These are phyloP conservation scores for Yponomeuta cagnagella DNA, from an alignment of 2,888 invertebrate species.

Conservation along the genomic window DNA sequence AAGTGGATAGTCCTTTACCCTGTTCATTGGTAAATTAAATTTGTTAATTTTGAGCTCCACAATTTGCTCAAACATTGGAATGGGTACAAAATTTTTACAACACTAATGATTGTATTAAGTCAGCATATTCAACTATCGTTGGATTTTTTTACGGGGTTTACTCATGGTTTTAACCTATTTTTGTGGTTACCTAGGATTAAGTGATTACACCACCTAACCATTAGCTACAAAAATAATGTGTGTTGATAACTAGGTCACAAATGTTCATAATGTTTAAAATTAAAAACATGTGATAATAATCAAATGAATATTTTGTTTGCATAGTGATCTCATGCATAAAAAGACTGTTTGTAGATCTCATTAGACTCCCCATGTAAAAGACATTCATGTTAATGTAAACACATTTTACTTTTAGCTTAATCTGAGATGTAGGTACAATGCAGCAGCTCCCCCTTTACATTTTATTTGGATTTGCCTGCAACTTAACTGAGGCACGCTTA, in stretches of 20 bases:
- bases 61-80: conserved; percentile 49
- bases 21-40: conserved; percentile 2
- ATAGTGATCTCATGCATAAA: background rate
- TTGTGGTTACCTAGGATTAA: conserved; percentile 49
- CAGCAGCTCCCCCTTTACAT: too few relatives aligned
- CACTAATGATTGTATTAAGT: conserved; percentile 18
- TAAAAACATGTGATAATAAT: background rate
- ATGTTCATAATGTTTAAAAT: conserved; percentile 25
- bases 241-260: conserved; percentile 54
- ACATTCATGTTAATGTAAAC: background rate
- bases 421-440: too few relatives aligned
- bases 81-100: conserved; percentile 36
- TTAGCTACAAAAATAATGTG: conserved; percentile 46
- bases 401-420: too few relatives aligned
- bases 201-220: conserved; percentile 33
- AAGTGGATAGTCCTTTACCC: background rate
- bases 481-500: too few relatives aligned
- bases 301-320: background rate
- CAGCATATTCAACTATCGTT: conserved; percentile 21
- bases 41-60: conserved; percentile 18
- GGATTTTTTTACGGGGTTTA: conserved; percentile 22
- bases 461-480: too few relatives aligned
- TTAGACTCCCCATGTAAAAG: conserved; percentile 14
- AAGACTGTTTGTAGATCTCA: conserved; percentile 38
- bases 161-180: conserved; percentile 34